Base-by-base conservation (phyloP, 2,113 vertebrate genomes). In the Scopus umbretta region DNA sequence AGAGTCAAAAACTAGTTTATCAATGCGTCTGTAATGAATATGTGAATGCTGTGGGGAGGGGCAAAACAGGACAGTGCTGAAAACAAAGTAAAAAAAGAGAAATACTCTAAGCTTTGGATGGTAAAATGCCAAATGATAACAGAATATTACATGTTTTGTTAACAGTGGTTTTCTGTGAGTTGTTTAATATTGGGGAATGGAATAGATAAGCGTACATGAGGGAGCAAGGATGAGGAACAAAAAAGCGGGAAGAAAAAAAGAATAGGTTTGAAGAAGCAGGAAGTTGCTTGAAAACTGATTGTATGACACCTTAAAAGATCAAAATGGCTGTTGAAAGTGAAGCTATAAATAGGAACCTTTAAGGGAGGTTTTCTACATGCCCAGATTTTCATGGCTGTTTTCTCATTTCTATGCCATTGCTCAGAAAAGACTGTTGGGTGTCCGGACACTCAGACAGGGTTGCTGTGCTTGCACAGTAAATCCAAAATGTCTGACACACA, bases 401-500 rank as follows among this genome's bases (percentile, higher is more conserved):
- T 29, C 73, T 72, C 38, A 4, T 36, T 55, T 34, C 73, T 30
- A 0, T 66, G 88, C 40, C 63, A 40, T 5, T 21, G 23, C 92
- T 92, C 4, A 0, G 65, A 50, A 86, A 11, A 75, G 72, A 20
- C 91, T 59, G 29, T 30, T 50, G 81, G 80, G 26, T 78, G 89
- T 63, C n/a, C 1, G 6, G 80, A 62, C 47, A 16, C 91, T 71
- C 83, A 10, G 67, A 2, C 63, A 74, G 84, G 87, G 84, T 16
- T 97, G 93, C 94, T 85, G 81, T 88, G 87, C 70, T 8, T 40
- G 36, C 95, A 87, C 95, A 65, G 84, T 23, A 68, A 85, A 95
- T 85, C 92, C 94, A 96, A 96, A 96, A 97, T 96, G 90, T 97
- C 96, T 96, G 94, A 94, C 92, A 1, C 20, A 68, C 88, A 34